phyloP scores from a whole-genome alignment of 2,113 vertebrate species.

The Theristicus caerulescens region DNA sequence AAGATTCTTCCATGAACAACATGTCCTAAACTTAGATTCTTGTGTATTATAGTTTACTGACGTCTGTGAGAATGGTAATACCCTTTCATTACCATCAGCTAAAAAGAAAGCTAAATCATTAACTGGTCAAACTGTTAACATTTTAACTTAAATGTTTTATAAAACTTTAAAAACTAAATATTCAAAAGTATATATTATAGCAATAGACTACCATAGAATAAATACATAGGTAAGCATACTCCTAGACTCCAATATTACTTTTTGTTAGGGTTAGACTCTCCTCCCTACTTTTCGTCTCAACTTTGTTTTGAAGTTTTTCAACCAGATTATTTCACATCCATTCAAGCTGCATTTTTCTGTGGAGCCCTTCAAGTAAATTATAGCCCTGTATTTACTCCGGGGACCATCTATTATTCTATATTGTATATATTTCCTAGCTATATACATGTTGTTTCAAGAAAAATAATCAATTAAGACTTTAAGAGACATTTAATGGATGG shows the following conservation, averaged over 20 bases:
- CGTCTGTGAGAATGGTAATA: conserved; percentile 13
- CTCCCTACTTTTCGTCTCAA: not conserved
- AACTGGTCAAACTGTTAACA: conserved; percentile 31
- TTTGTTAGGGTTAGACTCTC: not conserved
- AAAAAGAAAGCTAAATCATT: conserved; percentile 36
- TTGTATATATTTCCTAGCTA: conserved; percentile 49
- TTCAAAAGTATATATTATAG: conserved; percentile 57
- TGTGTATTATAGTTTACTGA: not conserved
- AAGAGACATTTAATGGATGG: conserved; percentile 46
- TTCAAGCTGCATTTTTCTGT: not conserved
- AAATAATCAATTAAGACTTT: conserved; percentile 72
- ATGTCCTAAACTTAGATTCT: not conserved
- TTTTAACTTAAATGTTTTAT: conserved; percentile 42
- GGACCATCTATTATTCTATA: conserved; percentile 54
- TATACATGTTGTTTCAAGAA: conserved; percentile 71
- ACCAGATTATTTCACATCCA: not conserved
- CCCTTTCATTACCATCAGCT: conserved; percentile 3
- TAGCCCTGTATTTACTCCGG: conserved; percentile 46
- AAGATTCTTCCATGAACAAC: not conserved
- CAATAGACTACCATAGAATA: conserved; percentile 57
- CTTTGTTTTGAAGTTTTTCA: not conserved
- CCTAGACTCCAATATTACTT: not conserved
- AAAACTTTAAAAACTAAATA: conserved; percentile 57
- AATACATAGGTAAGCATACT: conserved; percentile 47
- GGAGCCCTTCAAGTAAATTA: not conserved